A percentile compares a stretch with the other conserved stretches of the same genome.
Evolutionary conservation across 2,888 invertebrate genomes (phyloP).

Genomic region (Trypoxylon attenuatum): DNA sequence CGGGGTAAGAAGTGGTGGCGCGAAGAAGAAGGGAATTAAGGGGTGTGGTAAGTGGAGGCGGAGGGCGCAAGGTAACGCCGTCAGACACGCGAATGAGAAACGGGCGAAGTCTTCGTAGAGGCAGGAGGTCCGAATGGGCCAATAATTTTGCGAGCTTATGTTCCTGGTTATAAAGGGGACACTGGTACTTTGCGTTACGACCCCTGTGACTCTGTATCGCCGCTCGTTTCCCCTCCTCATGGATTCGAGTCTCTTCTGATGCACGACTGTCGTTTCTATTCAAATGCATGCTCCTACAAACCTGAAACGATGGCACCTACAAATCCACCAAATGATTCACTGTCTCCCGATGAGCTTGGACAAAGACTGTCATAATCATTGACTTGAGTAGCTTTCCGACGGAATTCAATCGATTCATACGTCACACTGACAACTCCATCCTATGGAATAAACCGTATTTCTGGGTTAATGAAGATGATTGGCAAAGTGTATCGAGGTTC

Average conservation of each 20-base stretch:
- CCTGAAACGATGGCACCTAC: slow-evolving; percentile 42
- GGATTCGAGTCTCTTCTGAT: slow-evolving; percentile 45
- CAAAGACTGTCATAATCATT: no score
- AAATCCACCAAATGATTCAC: slow-evolving; percentile 48
- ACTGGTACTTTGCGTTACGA: slow-evolving; percentile 62
- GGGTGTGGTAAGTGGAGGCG: neutral
- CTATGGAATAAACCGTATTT: no score
- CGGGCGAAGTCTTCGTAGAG: slow-evolving; percentile 58
- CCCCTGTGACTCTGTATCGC: slow-evolving; percentile 16
- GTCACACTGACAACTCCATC: no score
- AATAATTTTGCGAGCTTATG: slow-evolving; percentile 69
- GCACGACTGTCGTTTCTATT: slow-evolving; percentile 64
- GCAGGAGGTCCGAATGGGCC: slow-evolving; percentile 67
- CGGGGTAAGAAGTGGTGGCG: neutral
- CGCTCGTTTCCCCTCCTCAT: neutral
- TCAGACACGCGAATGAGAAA: slow-evolving; percentile 61
- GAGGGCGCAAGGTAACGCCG: slow-evolving; percentile 57
- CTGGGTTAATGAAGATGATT: no score
- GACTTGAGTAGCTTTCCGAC: no score
- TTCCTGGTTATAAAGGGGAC: slow-evolving; percentile 61
- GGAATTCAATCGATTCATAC: no score
- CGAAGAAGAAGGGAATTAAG: neutral
- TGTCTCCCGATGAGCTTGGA: slow-evolving; percentile 15
- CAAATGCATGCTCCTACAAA: slow-evolving; percentile 62
- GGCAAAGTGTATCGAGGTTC: no score